These are phyloP conservation scores for Planococcus citri DNA, from an alignment of 1,140 invertebrate genomes.

Conservation along the genomic window DNA sequence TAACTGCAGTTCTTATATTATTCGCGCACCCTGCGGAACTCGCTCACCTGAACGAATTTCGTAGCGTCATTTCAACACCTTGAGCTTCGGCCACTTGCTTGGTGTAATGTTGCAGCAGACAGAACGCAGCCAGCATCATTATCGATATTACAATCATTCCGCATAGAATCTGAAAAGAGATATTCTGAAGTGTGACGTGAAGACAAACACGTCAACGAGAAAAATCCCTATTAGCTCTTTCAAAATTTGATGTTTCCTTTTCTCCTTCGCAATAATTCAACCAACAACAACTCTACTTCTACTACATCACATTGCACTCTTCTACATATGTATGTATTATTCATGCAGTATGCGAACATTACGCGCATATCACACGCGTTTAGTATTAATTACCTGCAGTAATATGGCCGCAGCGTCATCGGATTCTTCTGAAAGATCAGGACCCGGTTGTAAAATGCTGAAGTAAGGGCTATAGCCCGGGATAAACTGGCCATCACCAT, in stretches of 20 bases:
- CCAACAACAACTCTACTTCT: neutral
- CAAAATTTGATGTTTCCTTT: too few species aligned
- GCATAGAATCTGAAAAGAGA: constrained; percentile 40
- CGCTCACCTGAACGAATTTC: constrained; percentile 49
- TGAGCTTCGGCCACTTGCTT: constrained; percentile 55
- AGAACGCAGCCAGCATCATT: constrained; percentile 49
- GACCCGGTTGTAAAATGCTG: constrained; percentile 40
- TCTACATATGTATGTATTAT: too few species aligned
- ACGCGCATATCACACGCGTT: too few species aligned
- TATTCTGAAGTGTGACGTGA: constrained; percentile 32
- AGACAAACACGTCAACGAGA: neutral
- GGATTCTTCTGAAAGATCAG: constrained; percentile 33
- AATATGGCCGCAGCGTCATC: constrained; percentile 26
- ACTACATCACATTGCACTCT: too few species aligned
- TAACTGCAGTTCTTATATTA: neutral
- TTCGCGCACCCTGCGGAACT: neutral
- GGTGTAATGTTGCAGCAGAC: constrained; percentile 55
- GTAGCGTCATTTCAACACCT: constrained; percentile 60
- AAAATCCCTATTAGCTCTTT: neutral
- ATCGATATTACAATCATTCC: constrained; percentile 51
- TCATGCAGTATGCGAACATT: too few species aligned
- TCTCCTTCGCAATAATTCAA: neutral
- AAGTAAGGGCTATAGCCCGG: constrained; percentile 45
- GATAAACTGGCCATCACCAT: constrained; percentile 31
- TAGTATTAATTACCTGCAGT: constrained; percentile 23